A percentile compares a stretch with the other conserved stretches of the same genome.
Conservation (phyloP, 2,797 vertebrate species). For the Malurus leucopterus region DNA sequence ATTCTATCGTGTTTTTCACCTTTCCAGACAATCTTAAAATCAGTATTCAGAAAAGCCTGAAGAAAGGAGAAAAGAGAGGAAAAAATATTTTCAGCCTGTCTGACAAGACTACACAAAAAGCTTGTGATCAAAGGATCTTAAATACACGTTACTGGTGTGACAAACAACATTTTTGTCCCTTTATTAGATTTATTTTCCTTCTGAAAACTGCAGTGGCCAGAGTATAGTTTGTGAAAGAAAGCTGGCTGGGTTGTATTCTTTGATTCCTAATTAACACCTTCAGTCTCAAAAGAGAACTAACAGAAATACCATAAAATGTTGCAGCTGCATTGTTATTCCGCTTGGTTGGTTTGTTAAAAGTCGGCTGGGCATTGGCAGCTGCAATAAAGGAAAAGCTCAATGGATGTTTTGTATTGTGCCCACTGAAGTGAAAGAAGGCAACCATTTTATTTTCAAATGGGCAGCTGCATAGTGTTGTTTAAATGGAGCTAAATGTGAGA, state of each 20-base stretch:
- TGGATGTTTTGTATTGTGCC: constrained; percentile 83
- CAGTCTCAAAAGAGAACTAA: constrained; percentile 75
- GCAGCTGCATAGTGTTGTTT: constrained; percentile 78
- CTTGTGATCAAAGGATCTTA: constrained; percentile 74
- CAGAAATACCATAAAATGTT: constrained; percentile 84
- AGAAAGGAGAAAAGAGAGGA: constrained; percentile 54
- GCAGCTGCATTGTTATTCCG: constrained; percentile 84
- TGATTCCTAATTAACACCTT: constrained; percentile 85
- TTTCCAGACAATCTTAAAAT: constrained; percentile 49
- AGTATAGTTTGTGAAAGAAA: constrained; percentile 75
- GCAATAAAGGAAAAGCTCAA: constrained; percentile 79
- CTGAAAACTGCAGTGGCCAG: constrained; percentile 74
- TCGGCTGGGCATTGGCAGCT: constrained; percentile 78
- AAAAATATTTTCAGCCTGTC: constrained; percentile 77
- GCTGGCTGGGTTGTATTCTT: constrained; percentile 77
- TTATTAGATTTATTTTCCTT: constrained; percentile 81
- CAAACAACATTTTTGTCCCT: constrained; percentile 81
- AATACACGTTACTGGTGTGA: constrained; percentile 77
- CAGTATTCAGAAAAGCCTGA: constrained; percentile 53
- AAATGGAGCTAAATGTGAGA: constrained; percentile 82
- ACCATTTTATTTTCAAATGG: constrained; percentile 82
- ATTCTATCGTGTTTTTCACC: not conserved
- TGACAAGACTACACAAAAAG: constrained; percentile 73
- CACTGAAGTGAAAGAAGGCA: constrained; percentile 81
- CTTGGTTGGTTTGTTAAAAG: constrained; percentile 84